phyloP scores from a whole-genome alignment of 2,113 vertebrate species.

The Hippoglossus stenolepis region DNA sequence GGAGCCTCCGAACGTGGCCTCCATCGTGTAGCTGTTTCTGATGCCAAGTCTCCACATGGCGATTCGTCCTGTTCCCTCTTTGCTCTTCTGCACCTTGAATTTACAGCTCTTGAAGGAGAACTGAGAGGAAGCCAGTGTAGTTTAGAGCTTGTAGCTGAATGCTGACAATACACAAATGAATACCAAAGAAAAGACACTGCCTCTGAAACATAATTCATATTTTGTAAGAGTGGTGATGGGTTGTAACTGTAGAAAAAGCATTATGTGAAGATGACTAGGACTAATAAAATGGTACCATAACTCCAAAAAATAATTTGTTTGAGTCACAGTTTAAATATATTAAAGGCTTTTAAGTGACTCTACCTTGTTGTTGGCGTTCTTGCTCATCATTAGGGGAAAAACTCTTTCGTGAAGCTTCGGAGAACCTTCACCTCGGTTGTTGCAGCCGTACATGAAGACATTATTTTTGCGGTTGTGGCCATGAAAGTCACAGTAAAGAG shows the following conservation, averaged over 20 bases:
- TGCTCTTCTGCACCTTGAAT: conserved; percentile 91
- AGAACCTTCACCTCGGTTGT: conserved; percentile 6
- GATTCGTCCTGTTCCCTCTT: conserved; percentile 90
- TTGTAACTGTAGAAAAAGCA: too few relatives aligned
- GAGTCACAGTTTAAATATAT: neutral
- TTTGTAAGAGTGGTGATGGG: neutral
- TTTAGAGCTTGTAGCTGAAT: conserved; percentile 2
- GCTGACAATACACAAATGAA: neutral
- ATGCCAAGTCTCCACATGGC: conserved; percentile 93
- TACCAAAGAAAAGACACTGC: neutral
- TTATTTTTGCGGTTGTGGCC: conserved; percentile 95
- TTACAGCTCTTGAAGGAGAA: conserved; percentile 94
- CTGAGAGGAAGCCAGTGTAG: conserved; percentile 68
- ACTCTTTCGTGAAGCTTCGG: conserved; percentile 83
- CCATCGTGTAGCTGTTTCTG: conserved; percentile 94
- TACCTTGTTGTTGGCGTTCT: conserved; percentile 91
- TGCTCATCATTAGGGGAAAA: conserved; percentile 97
- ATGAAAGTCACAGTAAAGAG: conserved; percentile 94
- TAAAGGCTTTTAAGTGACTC: neutral
- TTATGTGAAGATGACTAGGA: too few relatives aligned
- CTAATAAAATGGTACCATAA: neutral
- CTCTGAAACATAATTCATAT: neutral
- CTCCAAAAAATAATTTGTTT: too few relatives aligned
- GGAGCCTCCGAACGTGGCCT: conserved; percentile 91
- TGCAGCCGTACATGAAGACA: conserved; percentile 93